A percentile compares a stretch with the other conserved stretches of the same genome.
phyloP scores from a whole-genome alignment of 2,888 invertebrate species.

The Drosophila mettleri region DNA sequence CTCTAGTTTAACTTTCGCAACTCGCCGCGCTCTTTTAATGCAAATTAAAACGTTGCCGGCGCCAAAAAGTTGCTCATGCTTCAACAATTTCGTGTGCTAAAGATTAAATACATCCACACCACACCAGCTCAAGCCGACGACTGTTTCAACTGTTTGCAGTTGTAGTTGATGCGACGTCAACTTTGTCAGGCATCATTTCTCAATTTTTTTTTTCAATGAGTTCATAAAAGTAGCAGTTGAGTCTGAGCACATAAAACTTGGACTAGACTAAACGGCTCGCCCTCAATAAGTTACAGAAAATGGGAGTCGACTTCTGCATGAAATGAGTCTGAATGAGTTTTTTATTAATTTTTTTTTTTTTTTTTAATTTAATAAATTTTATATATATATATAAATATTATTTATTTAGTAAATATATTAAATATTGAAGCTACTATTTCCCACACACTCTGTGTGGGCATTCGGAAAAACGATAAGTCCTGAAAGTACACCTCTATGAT shows the following conservation, averaged over 20 bases:
- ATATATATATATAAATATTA: not conserved
- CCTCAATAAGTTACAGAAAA: not conserved
- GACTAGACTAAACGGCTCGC: no score
- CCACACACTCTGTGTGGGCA: not conserved
- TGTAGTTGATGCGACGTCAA: slow-evolving; percentile 7
- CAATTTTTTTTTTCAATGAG: slow-evolving; percentile 23
- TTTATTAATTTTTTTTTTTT: not conserved
- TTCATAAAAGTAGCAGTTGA: not conserved
- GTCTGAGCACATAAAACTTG: not conserved
- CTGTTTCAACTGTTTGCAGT: slow-evolving; percentile 37
- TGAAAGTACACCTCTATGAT: not conserved
- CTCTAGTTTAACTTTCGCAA: slow-evolving; percentile 28
- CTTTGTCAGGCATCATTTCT: slow-evolving; percentile 20
- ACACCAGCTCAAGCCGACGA: slow-evolving; percentile 1
- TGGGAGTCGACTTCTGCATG: no score
- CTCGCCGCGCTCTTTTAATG: slow-evolving; percentile 69
- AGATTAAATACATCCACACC: slow-evolving; percentile 61
- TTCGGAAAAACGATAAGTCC: not conserved
- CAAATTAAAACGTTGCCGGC: slow-evolving; percentile 73
- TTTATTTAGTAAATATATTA: no score
- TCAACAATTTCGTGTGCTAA: slow-evolving; percentile 45
- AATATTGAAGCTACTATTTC: not conserved
- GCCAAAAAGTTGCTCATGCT: slow-evolving; percentile 63
- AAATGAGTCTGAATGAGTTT: no score
- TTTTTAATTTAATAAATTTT: no score